These are phyloP conservation scores for Oryzias celebensis DNA, from an alignment of 2,113 vertebrate genomes.

Conservation along the genomic window DNA sequence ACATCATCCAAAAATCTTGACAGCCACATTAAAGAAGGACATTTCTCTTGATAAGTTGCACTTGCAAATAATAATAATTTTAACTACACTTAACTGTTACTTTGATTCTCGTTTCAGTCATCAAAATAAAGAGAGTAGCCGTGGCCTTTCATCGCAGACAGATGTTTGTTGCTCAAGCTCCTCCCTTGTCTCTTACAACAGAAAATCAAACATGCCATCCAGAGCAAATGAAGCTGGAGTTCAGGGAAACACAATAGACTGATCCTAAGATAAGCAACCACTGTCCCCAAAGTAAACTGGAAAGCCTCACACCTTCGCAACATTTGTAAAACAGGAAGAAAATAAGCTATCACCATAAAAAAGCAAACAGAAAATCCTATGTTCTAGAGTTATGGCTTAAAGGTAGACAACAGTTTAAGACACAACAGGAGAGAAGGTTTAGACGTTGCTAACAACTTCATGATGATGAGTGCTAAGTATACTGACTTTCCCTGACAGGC, in stretches of 20 bases:
- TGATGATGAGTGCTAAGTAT: constrained; percentile 45
- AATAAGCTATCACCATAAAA: constrained; percentile 33
- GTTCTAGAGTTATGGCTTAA: constrained; percentile 22
- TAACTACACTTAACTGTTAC: constrained; percentile 43
- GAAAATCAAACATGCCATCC: constrained; percentile 98
- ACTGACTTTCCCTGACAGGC: constrained; percentile 61
- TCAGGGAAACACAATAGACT: background rate
- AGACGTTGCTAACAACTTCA: constrained; percentile 52
- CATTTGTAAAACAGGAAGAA: constrained; percentile 8
- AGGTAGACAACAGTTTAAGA: constrained; percentile 43
- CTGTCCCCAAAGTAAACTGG: constrained; percentile 88
- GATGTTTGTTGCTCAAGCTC: constrained; percentile 93
- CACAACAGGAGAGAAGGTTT: constrained; percentile 24
- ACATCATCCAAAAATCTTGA: constrained; percentile 9
- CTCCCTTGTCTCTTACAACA: constrained; percentile 95
- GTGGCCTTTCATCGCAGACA: constrained; percentile 86
- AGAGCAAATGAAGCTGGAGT: constrained; percentile 91
- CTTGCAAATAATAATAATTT: constrained; percentile 46
- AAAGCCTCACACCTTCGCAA: constrained; percentile 94
- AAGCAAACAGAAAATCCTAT: constrained; percentile 17
- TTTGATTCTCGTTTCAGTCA: constrained; percentile 70
- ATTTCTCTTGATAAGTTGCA: constrained; percentile 52
- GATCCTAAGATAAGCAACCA: constrained; percentile 92
- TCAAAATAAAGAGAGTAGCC: constrained; percentile 87
- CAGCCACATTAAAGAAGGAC: constrained; percentile 48